Conservation (phyloP, 2,113 vertebrate genomes). For the Sprattus sprattus region DNA sequence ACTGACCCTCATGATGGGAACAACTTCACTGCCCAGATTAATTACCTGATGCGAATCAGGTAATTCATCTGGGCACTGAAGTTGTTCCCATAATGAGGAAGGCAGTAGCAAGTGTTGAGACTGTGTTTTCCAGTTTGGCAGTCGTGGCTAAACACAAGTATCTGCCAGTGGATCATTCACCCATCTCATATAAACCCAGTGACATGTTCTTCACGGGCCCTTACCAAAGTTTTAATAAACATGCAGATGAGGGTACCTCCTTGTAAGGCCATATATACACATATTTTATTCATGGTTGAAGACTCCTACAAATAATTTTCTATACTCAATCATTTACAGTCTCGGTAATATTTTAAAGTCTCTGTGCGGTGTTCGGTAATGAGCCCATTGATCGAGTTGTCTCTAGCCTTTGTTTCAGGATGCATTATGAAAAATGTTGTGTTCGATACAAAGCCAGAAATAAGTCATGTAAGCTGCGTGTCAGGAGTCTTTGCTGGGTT, state of each 20-base stretch:
- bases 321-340: neutral
- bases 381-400: neutral
- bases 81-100: neutral
- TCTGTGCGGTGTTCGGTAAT: neutral
- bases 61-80: neutral
- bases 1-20: no score
- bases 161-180: neutral
- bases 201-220: neutral
- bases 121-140: neutral
- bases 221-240: neutral
- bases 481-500: neutral
- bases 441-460: neutral
- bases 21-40: no score
- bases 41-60: neutral
- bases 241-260: neutral
- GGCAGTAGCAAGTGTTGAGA: neutral
- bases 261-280: no score
- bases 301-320: no score
- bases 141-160: neutral
- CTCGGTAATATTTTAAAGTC: neutral
- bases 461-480: neutral
- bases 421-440: neutral
- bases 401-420: neutral
- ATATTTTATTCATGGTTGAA: no score
- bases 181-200: neutral